A percentile compares a stretch with the other conserved stretches of the same genome.
phyloP scores from a whole-genome alignment of 1,140 invertebrate genomes.

The Drosophila hydei region DNA sequence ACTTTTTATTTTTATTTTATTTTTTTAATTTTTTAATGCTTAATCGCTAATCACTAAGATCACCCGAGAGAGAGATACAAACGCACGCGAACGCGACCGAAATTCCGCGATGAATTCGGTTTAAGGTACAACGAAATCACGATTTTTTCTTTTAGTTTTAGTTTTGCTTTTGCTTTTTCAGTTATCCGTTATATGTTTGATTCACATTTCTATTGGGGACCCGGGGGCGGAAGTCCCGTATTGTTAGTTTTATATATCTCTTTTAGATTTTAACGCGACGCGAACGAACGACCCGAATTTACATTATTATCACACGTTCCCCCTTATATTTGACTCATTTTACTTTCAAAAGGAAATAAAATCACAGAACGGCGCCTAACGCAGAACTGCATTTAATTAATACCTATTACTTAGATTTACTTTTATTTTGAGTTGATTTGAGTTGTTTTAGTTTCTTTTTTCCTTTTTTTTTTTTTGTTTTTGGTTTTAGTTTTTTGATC shows the following conservation, averaged over 20 bases:
- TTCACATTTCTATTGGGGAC: slow-evolving; percentile 65
- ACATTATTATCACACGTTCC: slow-evolving; percentile 82
- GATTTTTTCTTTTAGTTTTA: slow-evolving; percentile 73
- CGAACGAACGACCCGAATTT: slow-evolving; percentile 83
- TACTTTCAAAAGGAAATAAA: slow-evolving; percentile 56
- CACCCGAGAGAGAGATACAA: slow-evolving; percentile 83
- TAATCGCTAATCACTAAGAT: slow-evolving; percentile 83
- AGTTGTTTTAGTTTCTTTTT: slow-evolving; percentile 34
- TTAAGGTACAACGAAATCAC: slow-evolving; percentile 84
- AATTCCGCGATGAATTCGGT: slow-evolving; percentile 84
- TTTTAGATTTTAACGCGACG: slow-evolving; percentile 69
- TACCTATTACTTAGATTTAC: slow-evolving; percentile 81
- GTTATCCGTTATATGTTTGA: slow-evolving; percentile 52
- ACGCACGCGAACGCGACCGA: slow-evolving; percentile 84
- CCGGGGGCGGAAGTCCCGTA: slow-evolving; percentile 81
- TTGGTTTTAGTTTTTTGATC: slow-evolving; percentile 58
- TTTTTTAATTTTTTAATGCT: slow-evolving; percentile 59
- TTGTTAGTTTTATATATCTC: slow-evolving; percentile 53
- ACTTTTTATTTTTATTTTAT: slow-evolving; percentile 16
- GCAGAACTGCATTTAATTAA: slow-evolving; percentile 62
- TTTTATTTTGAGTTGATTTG: slow-evolving; percentile 53
- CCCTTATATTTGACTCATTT: slow-evolving; percentile 34
- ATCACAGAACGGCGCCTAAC: slow-evolving; percentile 54
- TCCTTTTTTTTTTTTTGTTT: slow-evolving; percentile 52
- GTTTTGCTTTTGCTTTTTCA: slow-evolving; percentile 57